Evolutionary conservation across 1,140 invertebrate genomes (phyloP).

Genomic region (Aphelinus atriplicis): DNA sequence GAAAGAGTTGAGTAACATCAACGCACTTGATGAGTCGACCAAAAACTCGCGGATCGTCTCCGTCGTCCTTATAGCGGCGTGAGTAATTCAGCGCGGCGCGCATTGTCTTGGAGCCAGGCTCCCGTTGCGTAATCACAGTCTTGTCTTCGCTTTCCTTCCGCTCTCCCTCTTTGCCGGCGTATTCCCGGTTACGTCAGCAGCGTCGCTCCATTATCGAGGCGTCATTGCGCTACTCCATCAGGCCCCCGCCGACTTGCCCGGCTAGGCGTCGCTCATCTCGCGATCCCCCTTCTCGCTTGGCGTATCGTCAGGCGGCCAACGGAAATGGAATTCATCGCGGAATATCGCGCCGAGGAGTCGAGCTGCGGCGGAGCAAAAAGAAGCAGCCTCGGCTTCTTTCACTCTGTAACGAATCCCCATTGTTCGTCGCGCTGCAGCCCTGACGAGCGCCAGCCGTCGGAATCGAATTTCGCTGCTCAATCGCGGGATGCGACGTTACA

Average conservation of each 20-base stretch:
- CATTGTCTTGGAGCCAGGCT: too few relatives aligned
- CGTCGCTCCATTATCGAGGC: slow-evolving; percentile 6
- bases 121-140: background rate
- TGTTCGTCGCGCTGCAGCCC: background rate
- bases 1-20: too few relatives aligned
- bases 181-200: background rate
- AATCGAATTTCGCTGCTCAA: background rate
- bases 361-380: background rate
- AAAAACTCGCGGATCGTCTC: too few relatives aligned
- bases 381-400: background rate
- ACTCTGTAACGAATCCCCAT: slow-evolving; percentile 13
- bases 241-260: background rate
- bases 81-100: too few relatives aligned
- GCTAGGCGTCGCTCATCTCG: background rate
- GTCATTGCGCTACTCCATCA: background rate
- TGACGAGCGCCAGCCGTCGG: background rate
- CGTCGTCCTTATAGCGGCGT: too few relatives aligned
- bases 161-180: too few relatives aligned
- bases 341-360: background rate
- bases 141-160: background rate
- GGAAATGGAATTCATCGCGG: background rate
- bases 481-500: too few relatives aligned
- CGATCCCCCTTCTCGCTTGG: background rate
- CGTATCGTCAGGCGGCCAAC: background rate
- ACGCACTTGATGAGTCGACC: too few relatives aligned